A percentile compares a stretch with the other conserved stretches of the same genome.
Evolutionary conservation across 2,797 vertebrate species (phyloP).

Genomic region (Coregonus sp.): DNA sequence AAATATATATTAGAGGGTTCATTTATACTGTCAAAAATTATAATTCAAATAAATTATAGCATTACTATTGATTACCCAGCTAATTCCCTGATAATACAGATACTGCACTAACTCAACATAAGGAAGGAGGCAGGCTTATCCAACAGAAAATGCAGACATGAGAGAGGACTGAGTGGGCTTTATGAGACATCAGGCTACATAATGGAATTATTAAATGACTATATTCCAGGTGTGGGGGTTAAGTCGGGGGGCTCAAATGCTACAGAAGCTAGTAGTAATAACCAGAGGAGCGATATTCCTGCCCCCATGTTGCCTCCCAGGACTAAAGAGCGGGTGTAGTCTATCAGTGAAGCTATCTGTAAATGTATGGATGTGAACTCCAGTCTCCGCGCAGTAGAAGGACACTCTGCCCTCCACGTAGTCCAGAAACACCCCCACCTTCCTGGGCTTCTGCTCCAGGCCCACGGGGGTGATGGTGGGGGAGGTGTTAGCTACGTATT

Average conservation of each 20-base stretch:
- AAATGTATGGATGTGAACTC: slow-evolving; percentile 76
- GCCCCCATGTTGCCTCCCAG: slow-evolving; percentile 70
- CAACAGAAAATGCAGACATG: background rate
- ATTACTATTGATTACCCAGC: background rate
- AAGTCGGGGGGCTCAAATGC: slow-evolving; percentile 60
- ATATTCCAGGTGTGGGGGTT: background rate
- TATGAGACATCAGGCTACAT: no score
- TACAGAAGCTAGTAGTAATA: slow-evolving; percentile 71
- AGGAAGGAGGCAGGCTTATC: background rate
- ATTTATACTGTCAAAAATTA: no score
- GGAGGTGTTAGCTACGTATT: slow-evolving; percentile 67
- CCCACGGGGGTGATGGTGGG: slow-evolving; percentile 56
- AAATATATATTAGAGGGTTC: no score
- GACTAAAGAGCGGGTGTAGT: slow-evolving; percentile 76
- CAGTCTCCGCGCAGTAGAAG: slow-evolving; percentile 75
- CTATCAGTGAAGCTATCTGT: slow-evolving; percentile 73
- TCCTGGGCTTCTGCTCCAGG: slow-evolving; percentile 64
- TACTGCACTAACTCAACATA: background rate
- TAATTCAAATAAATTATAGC: no score
- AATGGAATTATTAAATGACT: background rate
- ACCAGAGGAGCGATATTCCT: slow-evolving; percentile 73
- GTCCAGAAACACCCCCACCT: slow-evolving; percentile 74
- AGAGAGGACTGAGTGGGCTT: background rate
- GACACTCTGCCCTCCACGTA: slow-evolving; percentile 70
- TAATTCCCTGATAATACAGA: background rate